A percentile compares a stretch with the other conserved stretches of the same genome.
Conservation (phyloP, 92 coral and sea anemone species). For the Desmophyllum pertusum region DNA sequence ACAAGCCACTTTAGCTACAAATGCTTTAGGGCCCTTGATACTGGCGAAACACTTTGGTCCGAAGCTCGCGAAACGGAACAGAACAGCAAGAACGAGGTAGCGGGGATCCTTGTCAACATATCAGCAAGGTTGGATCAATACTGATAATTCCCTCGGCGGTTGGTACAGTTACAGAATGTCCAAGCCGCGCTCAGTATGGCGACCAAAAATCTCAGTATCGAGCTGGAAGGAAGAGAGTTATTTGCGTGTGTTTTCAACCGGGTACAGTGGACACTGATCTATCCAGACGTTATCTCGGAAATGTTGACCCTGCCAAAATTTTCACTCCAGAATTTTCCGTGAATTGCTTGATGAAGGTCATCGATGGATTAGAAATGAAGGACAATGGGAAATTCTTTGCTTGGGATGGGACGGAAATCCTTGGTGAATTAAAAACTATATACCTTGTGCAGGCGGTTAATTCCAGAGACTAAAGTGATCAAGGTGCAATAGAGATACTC, state of each 20-base stretch:
- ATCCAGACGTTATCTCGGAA: conserved; percentile 63
- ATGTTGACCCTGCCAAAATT: conserved; percentile 62
- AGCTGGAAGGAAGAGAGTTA: conserved; percentile 57
- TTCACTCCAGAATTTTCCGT: conserved; percentile 71
- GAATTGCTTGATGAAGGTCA: conserved; percentile 56
- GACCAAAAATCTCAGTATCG: conserved; percentile 69
- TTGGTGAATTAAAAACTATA: no score
- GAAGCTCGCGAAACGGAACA: conserved; percentile 46
- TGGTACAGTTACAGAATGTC: conserved; percentile 76
- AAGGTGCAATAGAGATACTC: no score
- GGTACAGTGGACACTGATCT: conserved; percentile 72
- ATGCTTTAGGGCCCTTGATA: conserved; percentile 61
- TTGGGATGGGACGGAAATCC: conserved; percentile 74
- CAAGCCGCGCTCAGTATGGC: conserved; percentile 72
- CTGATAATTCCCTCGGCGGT: conserved; percentile 63
- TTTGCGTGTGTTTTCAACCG: conserved; percentile 64
- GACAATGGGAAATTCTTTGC: conserved; percentile 77
- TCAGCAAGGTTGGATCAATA: conserved; percentile 75
- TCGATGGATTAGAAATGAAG: conserved; percentile 44
- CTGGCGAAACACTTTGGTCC: conserved; percentile 66
- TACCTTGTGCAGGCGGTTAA: no score
- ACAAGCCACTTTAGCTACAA: conserved; percentile 45
- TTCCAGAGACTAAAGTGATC: no score
- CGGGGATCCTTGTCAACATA: conserved; percentile 67
- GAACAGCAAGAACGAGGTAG: conserved; percentile 22